A percentile compares a stretch with the other conserved stretches of the same genome.
Evolutionary conservation across 2,888 invertebrate species (phyloP).

Genomic region (Noctua fimbriata): DNA sequence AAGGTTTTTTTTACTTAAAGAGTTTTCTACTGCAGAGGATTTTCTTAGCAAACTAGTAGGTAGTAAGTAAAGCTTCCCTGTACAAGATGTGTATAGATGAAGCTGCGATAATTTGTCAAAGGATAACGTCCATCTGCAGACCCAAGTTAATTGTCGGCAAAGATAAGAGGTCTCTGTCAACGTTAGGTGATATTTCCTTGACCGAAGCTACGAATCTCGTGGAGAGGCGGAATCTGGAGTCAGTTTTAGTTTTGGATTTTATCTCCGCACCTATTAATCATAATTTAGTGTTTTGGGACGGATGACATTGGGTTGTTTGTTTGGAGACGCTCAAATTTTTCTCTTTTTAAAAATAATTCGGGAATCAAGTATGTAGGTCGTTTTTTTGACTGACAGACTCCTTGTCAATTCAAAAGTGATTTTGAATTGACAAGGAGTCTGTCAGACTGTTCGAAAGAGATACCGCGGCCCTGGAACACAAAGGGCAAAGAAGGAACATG

Average conservation of each 20-base stretch:
- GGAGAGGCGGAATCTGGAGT: background rate
- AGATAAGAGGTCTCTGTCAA: slow-evolving; percentile 51
- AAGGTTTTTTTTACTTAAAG: slow-evolving; percentile 5
- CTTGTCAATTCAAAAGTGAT: background rate
- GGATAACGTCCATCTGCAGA: slow-evolving; percentile 35
- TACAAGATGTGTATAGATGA: background rate
- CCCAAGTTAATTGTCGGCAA: slow-evolving; percentile 53
- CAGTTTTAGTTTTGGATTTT: background rate
- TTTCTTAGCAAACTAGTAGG: background rate
- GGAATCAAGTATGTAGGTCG: background rate
- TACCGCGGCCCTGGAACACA: too few relatives aligned
- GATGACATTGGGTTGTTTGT: too few relatives aligned
- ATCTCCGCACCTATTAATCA: background rate
- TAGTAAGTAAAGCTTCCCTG: background rate
- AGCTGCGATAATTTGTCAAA: slow-evolving; percentile 36
- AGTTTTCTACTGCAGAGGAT: background rate
- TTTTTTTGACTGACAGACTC: background rate
- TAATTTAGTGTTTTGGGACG: background rate
- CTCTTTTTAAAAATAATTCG: background rate
- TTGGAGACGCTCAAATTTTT: too few relatives aligned
- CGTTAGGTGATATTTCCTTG: slow-evolving; percentile 35
- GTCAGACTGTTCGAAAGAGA: too few relatives aligned
- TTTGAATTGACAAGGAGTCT: too few relatives aligned
- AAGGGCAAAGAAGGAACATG: too few relatives aligned
- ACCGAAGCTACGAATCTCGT: slow-evolving; percentile 18